These are phyloP conservation scores for Leptarthrus brevirostris DNA, from an alignment of 2,888 invertebrate genomes.

Conservation along the genomic window DNA sequence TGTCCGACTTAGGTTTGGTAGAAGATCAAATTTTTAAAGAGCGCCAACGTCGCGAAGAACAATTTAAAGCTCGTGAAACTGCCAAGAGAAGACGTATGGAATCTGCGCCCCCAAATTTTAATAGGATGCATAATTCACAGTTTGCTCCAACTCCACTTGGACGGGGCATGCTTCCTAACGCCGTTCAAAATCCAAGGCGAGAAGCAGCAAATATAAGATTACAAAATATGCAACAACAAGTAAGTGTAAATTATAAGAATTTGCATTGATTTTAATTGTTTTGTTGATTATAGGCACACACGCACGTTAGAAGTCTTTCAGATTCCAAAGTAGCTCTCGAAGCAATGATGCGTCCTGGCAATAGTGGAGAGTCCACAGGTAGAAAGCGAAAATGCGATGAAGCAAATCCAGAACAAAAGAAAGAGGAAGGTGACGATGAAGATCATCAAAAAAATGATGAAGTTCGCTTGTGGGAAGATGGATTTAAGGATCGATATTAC, in stretches of 20 bases:
- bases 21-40: conserved; percentile 98
- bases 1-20: conserved; percentile 90
- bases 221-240: conserved; percentile 68
- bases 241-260: neutral
- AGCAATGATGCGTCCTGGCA: conserved; percentile 69
- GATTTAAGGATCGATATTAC: conserved; percentile 98
- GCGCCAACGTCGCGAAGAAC: conserved; percentile 86
- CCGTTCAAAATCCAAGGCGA: conserved; percentile 77
- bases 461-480: conserved; percentile 94
- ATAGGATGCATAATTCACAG: conserved; percentile 77
- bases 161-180: conserved; percentile 67
- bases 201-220: conserved; percentile 77
- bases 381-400: conserved; percentile 60
- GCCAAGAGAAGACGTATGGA: conserved; percentile 73
- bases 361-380: conserved; percentile 55
- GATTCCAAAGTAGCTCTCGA: conserved; percentile 63
- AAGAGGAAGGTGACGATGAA: conserved; percentile 72
- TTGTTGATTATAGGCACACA: neutral
- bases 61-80: conserved; percentile 82
- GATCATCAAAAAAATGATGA: conserved; percentile 87
- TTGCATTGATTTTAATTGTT: conserved; percentile 14
- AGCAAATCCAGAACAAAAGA: conserved; percentile 63
- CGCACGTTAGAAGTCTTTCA: conserved; percentile 36
- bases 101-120: conserved; percentile 73
- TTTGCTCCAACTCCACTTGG: conserved; percentile 81